Percentiles rank a stretch among this genome's conserved stretches.
These are phyloP conservation scores for Sebastes jordani DNA, from an alignment of 2,797 vertebrate species.

Conservation along the genomic window DNA sequence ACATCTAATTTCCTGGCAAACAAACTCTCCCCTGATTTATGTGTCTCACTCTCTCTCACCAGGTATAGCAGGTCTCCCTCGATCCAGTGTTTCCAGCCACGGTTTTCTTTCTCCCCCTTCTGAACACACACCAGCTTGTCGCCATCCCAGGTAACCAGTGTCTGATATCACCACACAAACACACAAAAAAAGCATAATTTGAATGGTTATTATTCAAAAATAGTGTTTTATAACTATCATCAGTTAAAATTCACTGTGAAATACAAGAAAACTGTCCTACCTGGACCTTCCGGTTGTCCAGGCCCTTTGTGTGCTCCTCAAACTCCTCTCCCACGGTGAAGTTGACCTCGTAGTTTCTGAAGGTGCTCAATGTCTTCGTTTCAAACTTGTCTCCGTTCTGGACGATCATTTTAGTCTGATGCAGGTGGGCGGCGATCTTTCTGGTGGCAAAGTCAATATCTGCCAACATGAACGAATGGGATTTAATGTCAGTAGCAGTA, in stretches of 20 bases:
- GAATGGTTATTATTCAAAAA: background rate
- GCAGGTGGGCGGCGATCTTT: slow-evolving; percentile 88
- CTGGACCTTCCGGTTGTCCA: slow-evolving; percentile 87
- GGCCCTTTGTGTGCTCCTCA: slow-evolving; percentile 89
- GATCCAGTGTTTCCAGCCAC: slow-evolving; percentile 96
- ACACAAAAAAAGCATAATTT: background rate
- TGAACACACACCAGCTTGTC: slow-evolving; percentile 91
- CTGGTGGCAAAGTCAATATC: slow-evolving; percentile 94
- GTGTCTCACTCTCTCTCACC: slow-evolving; percentile 80
- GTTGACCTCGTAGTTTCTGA: slow-evolving; percentile 91
- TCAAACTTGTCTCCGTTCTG: slow-evolving; percentile 90
- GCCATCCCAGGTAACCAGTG: slow-evolving; percentile 91
- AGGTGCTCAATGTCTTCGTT: slow-evolving; percentile 90
- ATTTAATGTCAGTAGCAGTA: background rate
- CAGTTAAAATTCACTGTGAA: background rate
- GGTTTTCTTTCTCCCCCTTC: slow-evolving; percentile 94
- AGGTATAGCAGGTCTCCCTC: slow-evolving; percentile 90
- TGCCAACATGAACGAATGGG: slow-evolving; percentile 45
- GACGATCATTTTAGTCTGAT: slow-evolving; percentile 88
- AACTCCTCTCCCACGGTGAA: slow-evolving; percentile 90
- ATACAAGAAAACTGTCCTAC: slow-evolving; percentile 63
- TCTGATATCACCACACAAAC: slow-evolving; percentile 70
- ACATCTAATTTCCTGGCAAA: background rate
- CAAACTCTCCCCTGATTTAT: background rate
- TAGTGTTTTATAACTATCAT: background rate